phyloP scores from a whole-genome alignment of 2,888 invertebrate genomes.

The Hemicrepidius hirtus region DNA sequence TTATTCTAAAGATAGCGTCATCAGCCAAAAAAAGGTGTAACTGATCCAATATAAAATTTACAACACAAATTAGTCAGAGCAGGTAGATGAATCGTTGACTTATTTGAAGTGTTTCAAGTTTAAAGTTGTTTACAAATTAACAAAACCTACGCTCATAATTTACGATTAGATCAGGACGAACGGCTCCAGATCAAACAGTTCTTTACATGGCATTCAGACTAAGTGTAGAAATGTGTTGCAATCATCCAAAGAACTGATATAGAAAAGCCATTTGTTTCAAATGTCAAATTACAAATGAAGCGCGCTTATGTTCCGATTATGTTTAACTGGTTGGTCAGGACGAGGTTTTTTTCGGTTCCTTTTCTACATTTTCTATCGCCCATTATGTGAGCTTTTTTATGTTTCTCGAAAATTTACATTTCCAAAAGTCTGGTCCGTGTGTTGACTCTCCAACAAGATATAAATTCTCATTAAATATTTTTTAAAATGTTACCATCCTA shows the following conservation, averaged over 20 bases:
- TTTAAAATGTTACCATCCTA: too few species aligned
- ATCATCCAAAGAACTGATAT: slow-evolving; percentile 53
- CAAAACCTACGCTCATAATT: slow-evolving; percentile 35
- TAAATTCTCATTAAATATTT: too few species aligned
- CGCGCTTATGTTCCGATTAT: slow-evolving; percentile 47
- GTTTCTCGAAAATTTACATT: slow-evolving; percentile 24
- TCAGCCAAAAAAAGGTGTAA: not conserved
- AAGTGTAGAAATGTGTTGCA: slow-evolving; percentile 59
- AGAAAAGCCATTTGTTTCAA: slow-evolving; percentile 57
- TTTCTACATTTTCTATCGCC: slow-evolving; percentile 33
- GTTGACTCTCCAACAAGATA: too few species aligned
- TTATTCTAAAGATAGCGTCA: too few species aligned
- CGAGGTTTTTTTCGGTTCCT: slow-evolving; percentile 37
- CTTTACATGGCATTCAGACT: slow-evolving; percentile 48
- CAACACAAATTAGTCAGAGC: slow-evolving; percentile 9
- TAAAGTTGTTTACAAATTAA: slow-evolving; percentile 34
- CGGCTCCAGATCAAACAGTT: slow-evolving; percentile 41
- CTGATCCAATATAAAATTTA: not conserved
- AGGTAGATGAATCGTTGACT: slow-evolving; percentile 23
- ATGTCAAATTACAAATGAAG: slow-evolving; percentile 55
- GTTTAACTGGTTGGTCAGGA: slow-evolving; percentile 42
- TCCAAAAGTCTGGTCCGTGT: not conserved
- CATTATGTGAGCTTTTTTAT: slow-evolving; percentile 37
- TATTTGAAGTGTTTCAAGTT: slow-evolving; percentile 10
- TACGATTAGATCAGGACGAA: slow-evolving; percentile 39